These are phyloP conservation scores for Chloroclystis v-ata DNA, from an alignment of 2,888 invertebrate genomes.

Conservation along the genomic window DNA sequence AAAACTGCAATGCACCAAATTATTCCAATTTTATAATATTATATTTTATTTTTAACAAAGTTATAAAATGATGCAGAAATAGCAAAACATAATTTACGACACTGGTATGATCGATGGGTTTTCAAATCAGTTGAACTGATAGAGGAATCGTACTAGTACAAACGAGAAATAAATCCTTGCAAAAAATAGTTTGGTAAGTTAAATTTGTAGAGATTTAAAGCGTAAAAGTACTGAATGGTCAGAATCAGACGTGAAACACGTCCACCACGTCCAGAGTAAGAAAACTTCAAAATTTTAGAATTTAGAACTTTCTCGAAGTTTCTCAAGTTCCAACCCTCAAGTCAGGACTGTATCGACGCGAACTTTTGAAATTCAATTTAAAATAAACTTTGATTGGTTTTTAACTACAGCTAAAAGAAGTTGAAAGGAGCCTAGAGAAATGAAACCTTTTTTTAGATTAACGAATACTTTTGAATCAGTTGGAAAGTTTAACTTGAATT, in stretches of 20 bases:
- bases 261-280: not conserved
- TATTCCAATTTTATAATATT: too few species aligned
- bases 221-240: too few species aligned
- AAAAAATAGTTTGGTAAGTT: too few species aligned
- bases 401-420: slow-evolving; percentile 15
- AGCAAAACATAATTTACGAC: too few species aligned
- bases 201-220: too few species aligned
- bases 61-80: too few species aligned
- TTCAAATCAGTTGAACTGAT: too few species aligned
- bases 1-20: too few species aligned
- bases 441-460: not conserved
- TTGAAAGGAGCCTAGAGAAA: not conserved
- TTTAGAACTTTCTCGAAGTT: slow-evolving; percentile 31
- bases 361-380: slow-evolving; percentile 26
- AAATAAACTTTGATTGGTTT: slow-evolving; percentile 24
- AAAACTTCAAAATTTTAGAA: slow-evolving; percentile 26
- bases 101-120: too few species aligned
- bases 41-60: too few species aligned
- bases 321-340: slow-evolving; percentile 14
- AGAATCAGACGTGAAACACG: not conserved
- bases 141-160: too few species aligned
- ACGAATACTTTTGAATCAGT: not conserved
- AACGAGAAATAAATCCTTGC: too few species aligned
- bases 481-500: not conserved
- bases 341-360: slow-evolving; percentile 15